A percentile compares a stretch with the other conserved stretches of the same genome.
Evolutionary conservation across 2,888 invertebrate species (phyloP).

Genomic region (Epinotia brunnichana): DNA sequence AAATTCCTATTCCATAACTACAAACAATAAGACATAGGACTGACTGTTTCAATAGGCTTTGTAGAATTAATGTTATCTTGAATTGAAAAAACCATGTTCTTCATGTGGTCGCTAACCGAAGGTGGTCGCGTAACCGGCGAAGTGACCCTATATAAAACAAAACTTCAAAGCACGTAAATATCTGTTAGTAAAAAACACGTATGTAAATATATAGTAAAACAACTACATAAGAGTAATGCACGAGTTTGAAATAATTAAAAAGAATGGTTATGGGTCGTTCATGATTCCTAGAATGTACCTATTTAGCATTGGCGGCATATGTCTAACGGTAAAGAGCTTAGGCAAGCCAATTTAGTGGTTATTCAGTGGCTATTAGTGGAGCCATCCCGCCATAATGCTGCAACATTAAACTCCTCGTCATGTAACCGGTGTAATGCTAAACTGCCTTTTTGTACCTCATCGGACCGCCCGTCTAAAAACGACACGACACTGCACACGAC

Average conservation of each 20-base stretch:
- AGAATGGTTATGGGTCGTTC: not conserved
- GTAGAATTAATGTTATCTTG: too few relatives aligned
- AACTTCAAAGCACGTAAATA: too few relatives aligned
- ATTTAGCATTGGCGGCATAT: slow-evolving; percentile 5
- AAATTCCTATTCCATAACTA: too few relatives aligned
- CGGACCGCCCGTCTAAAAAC: not conserved
- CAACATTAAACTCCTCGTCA: not conserved
- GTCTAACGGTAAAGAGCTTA: slow-evolving; percentile 13
- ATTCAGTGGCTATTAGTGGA: slow-evolving; percentile 6
- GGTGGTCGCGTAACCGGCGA: too few relatives aligned
- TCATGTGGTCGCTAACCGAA: too few relatives aligned
- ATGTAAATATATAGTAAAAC: too few relatives aligned
- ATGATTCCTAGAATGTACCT: not conserved
- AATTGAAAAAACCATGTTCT: too few relatives aligned
- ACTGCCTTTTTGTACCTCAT: slow-evolving; percentile 1
- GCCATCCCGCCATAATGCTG: not conserved
- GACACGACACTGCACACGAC: slow-evolving; percentile 24
- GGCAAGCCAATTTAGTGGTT: slow-evolving; percentile 5
- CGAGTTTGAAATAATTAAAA: not conserved
- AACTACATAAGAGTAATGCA: not conserved
- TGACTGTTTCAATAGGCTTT: too few relatives aligned
- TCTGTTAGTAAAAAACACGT: too few relatives aligned
- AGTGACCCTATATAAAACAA: too few relatives aligned
- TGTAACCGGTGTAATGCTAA: slow-evolving; percentile 26
- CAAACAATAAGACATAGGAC: too few relatives aligned